Evolutionary conservation across 2,113 vertebrate species (phyloP), one percentile per base, ranked within the genome.

Genomic region (Capra hircus): DNA sequence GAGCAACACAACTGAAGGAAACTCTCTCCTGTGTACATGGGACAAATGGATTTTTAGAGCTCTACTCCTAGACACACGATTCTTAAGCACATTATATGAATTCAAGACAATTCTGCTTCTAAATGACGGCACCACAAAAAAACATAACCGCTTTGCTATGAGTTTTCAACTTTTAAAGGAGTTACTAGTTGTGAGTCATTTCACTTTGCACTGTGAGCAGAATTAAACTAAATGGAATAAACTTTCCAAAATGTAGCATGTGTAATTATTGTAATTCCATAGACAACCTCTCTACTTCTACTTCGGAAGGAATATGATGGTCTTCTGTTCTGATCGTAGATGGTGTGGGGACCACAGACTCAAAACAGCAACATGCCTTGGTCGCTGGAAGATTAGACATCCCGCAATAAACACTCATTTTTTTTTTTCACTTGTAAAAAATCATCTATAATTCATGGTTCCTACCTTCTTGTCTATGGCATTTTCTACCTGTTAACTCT

Each of bases 41-140:
- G 67, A 60, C 67, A 23, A n/a, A 4, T 67, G 64, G 94, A 85
- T 93, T 88, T 97, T 83, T 74, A 96, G 97, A 97, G 81, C 13
- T 14, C 85, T 27, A 1, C 55, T 92, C 97, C 62, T 33, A 67
- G 59, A 93, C 36, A 11, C 14, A 4, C 3, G 23, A 21, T 40
- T 82, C 83, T 78, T 57, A 30, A 94, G 82, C 52, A 21, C 33
- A 19, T 3, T 11, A 1, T 19, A 27, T 7, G 36, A 62, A 86
- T 60, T 96, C 64, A 59, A 62, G 88, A 81, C 11, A 36, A 9
- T 48, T 33, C 25, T 27, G 21, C 40, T 64, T 71, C 62, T 83
- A 78, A 43, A 10, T 1, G 14, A 50, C 48, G 30, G 13, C 15
- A 5, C 80, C 81, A 13, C 28, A 3, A 28, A 40, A 45, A 43